Conservation (phyloP, 2,113 vertebrate species). For the Trachemys scripta region DNA sequence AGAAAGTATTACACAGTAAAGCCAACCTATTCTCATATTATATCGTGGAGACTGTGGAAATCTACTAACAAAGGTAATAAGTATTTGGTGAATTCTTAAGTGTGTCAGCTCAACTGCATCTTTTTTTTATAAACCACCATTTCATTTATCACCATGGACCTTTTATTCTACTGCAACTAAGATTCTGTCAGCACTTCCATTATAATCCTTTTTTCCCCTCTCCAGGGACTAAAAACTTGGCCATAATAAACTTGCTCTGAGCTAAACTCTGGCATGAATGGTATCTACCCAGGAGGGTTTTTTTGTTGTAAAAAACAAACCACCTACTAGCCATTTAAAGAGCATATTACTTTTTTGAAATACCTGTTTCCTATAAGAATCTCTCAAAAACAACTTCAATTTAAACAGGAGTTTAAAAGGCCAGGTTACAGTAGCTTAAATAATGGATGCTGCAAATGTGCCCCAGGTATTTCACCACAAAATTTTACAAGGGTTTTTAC, state of each 20-base stretch:
- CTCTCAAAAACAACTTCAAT: background rate
- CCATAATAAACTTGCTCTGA: background rate
- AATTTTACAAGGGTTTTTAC: background rate
- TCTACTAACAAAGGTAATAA: background rate
- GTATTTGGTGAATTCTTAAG: background rate
- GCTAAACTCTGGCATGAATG: background rate
- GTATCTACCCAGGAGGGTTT: rapidly evolving
- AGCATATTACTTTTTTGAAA: background rate
- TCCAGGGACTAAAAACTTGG: background rate
- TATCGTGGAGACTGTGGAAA: background rate
- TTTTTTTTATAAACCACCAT: background rate
- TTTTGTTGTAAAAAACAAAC: background rate
- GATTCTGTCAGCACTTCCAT: rapidly evolving
- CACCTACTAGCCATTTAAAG: background rate
- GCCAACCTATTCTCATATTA: background rate
- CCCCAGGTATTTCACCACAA: background rate
- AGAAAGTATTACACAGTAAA: background rate
- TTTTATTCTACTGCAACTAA: background rate
- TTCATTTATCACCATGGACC: background rate
- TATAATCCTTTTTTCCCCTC: background rate
- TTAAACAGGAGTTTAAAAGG: background rate
- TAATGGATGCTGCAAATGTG: background rate
- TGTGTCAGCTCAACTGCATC: background rate
- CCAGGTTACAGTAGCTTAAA: background rate
- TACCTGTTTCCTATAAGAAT: background rate